Evolutionary conservation across 2,888 invertebrate genomes (phyloP), one percentile per base, ranked within the genome.

Genomic region (Idaea biselata): DNA sequence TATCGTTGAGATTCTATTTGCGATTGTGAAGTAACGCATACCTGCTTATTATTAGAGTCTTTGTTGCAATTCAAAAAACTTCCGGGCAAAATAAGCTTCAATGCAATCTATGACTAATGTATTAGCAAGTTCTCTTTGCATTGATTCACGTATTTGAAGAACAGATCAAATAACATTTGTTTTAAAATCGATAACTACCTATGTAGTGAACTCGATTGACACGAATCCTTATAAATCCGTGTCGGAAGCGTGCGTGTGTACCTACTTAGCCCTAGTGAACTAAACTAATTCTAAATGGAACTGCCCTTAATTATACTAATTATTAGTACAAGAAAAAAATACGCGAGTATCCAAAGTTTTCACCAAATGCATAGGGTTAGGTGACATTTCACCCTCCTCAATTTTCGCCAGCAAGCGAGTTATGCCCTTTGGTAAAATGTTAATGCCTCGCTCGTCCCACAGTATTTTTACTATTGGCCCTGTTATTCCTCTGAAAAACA

Each of bases 191-290:
- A 73, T 72, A 67, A 65, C 6, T 62, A 25, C 25, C 25, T 25
- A 25, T 25, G 25, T 25, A 61, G 69, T 72, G 69, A 69, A 72
- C 71, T 72, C 69, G 72, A 72, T 73, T 72, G 71, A 72, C 68
- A 72, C 67, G 73, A 73, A 74, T 70, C 74, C 74, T 63, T 74
- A 74, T 69, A 73, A 72, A 66, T 66, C 71, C 71, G 64, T 66
- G 69, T 69, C 68, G 70, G 63, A 65, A 72, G 68, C 63, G 56
- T 18, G 18, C 0, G 56, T 6, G 56, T 16, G 55, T 55, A 17
- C 17, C 0, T 17, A 55, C 55, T 17, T 55, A 55, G 16, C 16
- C 17, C 44, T 14, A 44, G 44, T 44, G 11, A 44, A 44, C 44
- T 44, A 44, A 44, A 44, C 44, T 8, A 3, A 14, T 14, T 44